Evolutionary conservation across 1,140 invertebrate genomes (phyloP), one percentile per base, ranked within the genome.

Genomic region (Hyles euphorbiae): DNA sequence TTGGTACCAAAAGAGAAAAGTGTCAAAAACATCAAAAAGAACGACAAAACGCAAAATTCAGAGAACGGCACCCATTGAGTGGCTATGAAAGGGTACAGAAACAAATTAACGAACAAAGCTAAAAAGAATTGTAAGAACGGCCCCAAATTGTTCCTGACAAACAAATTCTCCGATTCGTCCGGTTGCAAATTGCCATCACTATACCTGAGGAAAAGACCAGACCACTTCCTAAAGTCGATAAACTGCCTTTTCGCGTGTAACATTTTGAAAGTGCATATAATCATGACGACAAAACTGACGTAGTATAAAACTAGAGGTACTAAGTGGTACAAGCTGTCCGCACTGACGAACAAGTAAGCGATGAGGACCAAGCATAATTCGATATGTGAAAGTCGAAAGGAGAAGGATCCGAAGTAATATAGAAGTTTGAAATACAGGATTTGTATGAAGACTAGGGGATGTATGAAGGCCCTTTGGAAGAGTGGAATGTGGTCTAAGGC

Each of bases 111-210:
- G 3, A 96, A 89, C 6, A 97, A 81, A 0, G 94, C 91, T 11
- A 94, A 72, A 71, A 97, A 96, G 81, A 94, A 97, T 45, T 95
- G 92, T 34, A 93, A 84, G 68, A 95, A 96, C 0, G 95, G 95
- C 47, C 93, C 93, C 32, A 96, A 81, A 72, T 96, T 96, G 69
- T 96, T 96, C 34, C 92, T 89, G n/a, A 95, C 93, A 65, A 95
- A 96, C 49, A 94, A 92, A 75, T 94, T 94, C 64, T 96, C 94
- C 0, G 95, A 95, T 63, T 95, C 93, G 7, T 95, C 92, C 0
- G 95, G 90, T 70, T 96, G 93, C 1, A 96, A 83, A 72, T 92
- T 93, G 0, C 91, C 87, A 63, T 92, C 91, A 62, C 88, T 90
- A 65, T 96, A 96, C 49, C 92, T 92, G 3, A 96, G 81, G 60